Evolutionary conservation across 2,797 vertebrate species (phyloP).

Genomic region (Catharus ustulatus): DNA sequence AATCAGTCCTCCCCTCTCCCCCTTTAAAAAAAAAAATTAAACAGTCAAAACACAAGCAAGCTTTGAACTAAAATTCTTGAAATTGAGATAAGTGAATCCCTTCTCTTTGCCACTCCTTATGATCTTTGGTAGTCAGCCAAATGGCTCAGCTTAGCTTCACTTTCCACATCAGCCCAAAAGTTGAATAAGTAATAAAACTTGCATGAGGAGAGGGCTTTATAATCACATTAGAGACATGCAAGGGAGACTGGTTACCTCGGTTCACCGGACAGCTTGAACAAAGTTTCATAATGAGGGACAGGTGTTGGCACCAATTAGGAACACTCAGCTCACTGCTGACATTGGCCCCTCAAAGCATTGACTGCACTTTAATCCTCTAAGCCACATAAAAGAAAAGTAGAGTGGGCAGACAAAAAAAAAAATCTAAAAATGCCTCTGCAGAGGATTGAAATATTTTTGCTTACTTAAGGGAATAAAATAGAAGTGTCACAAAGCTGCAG

Average conservation of each 20-base stretch:
- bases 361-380: conserved; percentile 69
- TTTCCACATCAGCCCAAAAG: conserved; percentile 39
- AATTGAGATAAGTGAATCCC: conserved; percentile 3
- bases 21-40: background rate
- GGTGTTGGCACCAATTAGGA: conserved; percentile 68
- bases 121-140: conserved; percentile 35
- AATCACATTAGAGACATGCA: conserved; percentile 29
- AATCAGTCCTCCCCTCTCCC: fast-evolving
- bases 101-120: conserved; percentile 29
- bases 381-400: conserved; percentile 55
- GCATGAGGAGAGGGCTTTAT: conserved; percentile 23
- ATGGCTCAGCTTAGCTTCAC: conserved; percentile 31
- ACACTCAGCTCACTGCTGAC: conserved; percentile 44
- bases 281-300: conserved; percentile 65
- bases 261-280: conserved; percentile 46
- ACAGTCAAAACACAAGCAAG: background rate
- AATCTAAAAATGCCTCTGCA: conserved; percentile 13
- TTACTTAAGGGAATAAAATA: background rate
- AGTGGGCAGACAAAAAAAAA: background rate
- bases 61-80: conserved; percentile 6
- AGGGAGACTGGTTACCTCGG: background rate
- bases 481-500: background rate
- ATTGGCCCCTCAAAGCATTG: conserved; percentile 59
- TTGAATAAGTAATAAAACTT: conserved; percentile 25
- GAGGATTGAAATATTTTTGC: conserved; percentile 29